Evolutionary conservation across 2,113 vertebrate genomes (phyloP), one percentile per base, ranked within the genome.

Genomic region (Acrocephalus arundinaceus): DNA sequence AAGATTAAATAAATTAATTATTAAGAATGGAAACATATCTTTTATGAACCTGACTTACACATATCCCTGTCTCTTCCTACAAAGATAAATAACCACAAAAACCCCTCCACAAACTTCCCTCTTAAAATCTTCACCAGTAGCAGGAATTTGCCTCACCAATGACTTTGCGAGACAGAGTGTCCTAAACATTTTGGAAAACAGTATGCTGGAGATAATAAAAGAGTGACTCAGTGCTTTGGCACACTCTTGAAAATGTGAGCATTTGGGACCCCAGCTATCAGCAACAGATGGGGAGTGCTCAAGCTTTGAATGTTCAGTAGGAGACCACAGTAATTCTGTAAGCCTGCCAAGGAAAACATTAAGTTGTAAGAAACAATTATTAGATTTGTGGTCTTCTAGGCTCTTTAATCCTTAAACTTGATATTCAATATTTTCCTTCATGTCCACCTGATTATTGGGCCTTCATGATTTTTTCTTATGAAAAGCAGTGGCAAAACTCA

Each of bases 211-310:
- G 85, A 46, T 63, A 91, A 90, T 33, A 91, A 85, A 85, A 41
- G 33, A 90, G 62, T 94, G 84, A 96, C 63, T 95, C 95, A 91
- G 9, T 83, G 72, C 65, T 80, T 90, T 96, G 91, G 91, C 88
- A 87, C 24, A 16, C 19, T 95, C 35, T 35, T 74, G 82, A 77
- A 90, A 95, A 94, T 63, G 71, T 48, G 89, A 94, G 93, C 94
- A 94, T 75, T 96, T 97, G 94, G 93, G 63, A 83, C 83, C 79
- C 71, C 67, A 95, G 85, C 68, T 93, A 95, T 73, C 39, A 85
- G 87, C 90, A 94, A 91, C 93, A 97, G 95, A 96, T 84, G 93
- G 93, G 82, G 65, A 90, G 59, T 94, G 77, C 85, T 97, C 81
- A 89, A 74, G 89, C 85, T 89, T 94, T 85, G 71, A 91, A 54